These are phyloP conservation scores for Lepidotrigona ventralis DNA, from an alignment of 1,140 invertebrate species.

Conservation along the genomic window DNA sequence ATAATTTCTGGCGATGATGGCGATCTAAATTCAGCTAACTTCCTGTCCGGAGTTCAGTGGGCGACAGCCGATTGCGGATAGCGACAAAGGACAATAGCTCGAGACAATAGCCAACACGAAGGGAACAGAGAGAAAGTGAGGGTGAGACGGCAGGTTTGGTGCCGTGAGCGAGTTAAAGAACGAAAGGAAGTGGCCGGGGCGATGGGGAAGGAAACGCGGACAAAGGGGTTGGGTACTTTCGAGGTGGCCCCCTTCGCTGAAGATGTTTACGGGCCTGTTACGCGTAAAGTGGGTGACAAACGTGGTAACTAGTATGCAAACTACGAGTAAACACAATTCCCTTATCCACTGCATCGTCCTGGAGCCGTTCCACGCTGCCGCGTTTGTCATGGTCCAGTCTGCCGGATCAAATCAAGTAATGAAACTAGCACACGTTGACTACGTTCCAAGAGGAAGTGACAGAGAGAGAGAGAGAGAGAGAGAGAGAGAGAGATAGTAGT, in stretches of 20 bases:
- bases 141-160: no score
- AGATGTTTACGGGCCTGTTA: slow-evolving; percentile 75
- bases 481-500: not conserved
- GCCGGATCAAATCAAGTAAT: slow-evolving; percentile 47
- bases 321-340: slow-evolving; percentile 77
- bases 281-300: slow-evolving; percentile 68
- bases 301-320: slow-evolving; percentile 76
- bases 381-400: slow-evolving; percentile 46
- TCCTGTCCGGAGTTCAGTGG: not conserved
- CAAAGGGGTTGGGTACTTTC: slow-evolving; percentile 61
- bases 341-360: slow-evolving; percentile 66
- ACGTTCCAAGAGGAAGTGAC: not conserved
- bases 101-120: slow-evolving; percentile 4
- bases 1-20: not conserved
- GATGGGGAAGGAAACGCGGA: slow-evolving; percentile 45
- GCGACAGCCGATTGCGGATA: not conserved
- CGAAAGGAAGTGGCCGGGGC: slow-evolving; percentile 43
- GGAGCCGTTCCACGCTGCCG: slow-evolving; percentile 35
- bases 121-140: not conserved
- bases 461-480: not conserved
- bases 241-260: slow-evolving; percentile 67
- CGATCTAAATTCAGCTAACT: slow-evolving; percentile 3
- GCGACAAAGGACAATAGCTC: slow-evolving; percentile 10
- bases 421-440: slow-evolving; percentile 15
- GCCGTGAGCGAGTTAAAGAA: slow-evolving; percentile 20